Evolutionary conservation across 2,113 vertebrate genomes (phyloP), one percentile per base, ranked within the genome.

Genomic region (Formicarius rufipectus): DNA sequence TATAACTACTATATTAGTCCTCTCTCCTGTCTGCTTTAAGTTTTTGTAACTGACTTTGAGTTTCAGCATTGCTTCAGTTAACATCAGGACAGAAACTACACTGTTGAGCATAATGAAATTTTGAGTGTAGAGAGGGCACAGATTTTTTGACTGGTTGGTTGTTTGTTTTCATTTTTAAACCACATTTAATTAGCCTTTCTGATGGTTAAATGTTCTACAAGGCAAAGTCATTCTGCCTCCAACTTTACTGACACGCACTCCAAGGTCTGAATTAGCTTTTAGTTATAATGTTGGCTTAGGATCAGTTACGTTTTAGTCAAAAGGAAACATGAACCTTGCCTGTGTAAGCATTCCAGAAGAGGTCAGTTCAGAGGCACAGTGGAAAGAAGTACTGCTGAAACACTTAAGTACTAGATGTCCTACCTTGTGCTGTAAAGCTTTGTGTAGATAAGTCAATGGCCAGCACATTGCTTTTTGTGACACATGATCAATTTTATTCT

Each of bases 291-390:
- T 81, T 94, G 64, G 83, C 90, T 96, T 86, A 69, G 42, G 52
- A 90, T 81, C 87, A 93, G 68, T 79, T 92, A 28, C 92, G 64
- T 75, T 93, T 92, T 80, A 64, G 88, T 90, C 91, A 92, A 84
- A 95, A 93, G 72, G 87, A 94, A 96, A 93, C 84, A 75, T 15
- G 80, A 94, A 80, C 86, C 78, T 78, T 90, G 90, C 39, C 68
- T 84, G 24, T 5, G 2, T 84, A 88, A 96, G 93, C 88, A 89
- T 97, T 95, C 90, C 83, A 78, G 60, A 88, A 84, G 73, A 86
- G 88, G 75, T 93, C 95, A 90, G 16, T 44, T 95, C 52, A 89
- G 76, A 95, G 91, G 79, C 91, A 63, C 7, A 9, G 16, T 71
- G 37, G 31, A 81, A 45, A 90, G 16, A 88, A 95, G 21, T 59